Evolutionary conservation across 2,113 vertebrate species (phyloP).

Genomic region (Brachypodius melanocephalos): DNA sequence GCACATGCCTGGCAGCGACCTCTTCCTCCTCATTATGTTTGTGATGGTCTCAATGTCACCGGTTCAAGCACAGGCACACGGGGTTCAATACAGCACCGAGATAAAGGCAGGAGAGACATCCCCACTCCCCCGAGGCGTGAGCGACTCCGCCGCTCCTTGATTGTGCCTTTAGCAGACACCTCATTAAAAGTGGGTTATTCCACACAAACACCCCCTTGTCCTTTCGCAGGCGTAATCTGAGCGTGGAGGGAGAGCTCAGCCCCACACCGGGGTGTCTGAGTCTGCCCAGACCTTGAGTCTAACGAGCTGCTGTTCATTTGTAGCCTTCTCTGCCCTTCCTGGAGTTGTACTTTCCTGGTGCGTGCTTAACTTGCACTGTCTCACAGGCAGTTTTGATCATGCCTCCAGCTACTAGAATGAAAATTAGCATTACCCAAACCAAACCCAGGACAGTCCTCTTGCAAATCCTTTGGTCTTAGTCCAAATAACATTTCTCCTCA

Average conservation of each 20-base stretch:
- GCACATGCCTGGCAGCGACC: background rate
- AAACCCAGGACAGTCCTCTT: background rate
- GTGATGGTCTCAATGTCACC: background rate
- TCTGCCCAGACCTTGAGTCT: background rate
- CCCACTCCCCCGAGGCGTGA: background rate
- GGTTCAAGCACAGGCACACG: constrained; percentile 18
- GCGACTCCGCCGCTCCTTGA: background rate
- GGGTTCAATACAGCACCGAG: background rate
- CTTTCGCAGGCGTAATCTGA: background rate
- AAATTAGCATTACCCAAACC: background rate
- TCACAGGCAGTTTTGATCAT: background rate
- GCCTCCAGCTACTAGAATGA: background rate
- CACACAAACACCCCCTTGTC: background rate
- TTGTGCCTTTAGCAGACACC: constrained; percentile 26
- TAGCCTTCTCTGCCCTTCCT: background rate
- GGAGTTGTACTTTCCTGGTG: background rate
- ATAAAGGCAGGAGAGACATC: background rate
- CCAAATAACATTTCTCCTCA: background rate
- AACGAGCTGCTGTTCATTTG: background rate
- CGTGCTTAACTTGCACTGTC: background rate
- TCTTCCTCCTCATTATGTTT: constrained; percentile 23
- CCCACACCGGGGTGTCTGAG: background rate
- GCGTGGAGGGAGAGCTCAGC: background rate
- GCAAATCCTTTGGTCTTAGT: background rate
- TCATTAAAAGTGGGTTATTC: constrained; percentile 1